These are phyloP conservation scores for Zingel zingel DNA, from an alignment of 2,113 vertebrate species.

Conservation along the genomic window DNA sequence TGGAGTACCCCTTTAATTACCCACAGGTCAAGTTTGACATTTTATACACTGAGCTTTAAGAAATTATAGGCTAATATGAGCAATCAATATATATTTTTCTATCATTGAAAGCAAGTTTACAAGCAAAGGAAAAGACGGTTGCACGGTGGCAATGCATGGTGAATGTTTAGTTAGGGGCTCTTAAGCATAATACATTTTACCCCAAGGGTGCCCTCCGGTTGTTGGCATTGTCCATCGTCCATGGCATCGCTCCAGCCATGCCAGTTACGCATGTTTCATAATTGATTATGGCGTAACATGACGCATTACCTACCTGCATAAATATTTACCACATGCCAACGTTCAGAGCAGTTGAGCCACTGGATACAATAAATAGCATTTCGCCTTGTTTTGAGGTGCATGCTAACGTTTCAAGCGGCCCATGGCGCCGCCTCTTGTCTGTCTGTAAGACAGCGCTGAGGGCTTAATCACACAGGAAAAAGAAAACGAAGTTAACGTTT, in stretches of 20 bases:
- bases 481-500: conserved; percentile 63
- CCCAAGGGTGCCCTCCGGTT: not conserved
- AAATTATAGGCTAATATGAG: not conserved
- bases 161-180: not conserved
- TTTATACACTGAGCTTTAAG: not conserved
- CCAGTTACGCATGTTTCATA: not conserved
- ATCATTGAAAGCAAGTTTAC: not conserved
- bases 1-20: not conserved
- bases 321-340: not conserved
- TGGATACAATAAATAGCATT: not conserved
- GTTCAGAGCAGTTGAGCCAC: not conserved
- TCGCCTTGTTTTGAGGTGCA: not conserved
- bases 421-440: conserved; percentile 42
- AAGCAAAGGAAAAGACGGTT: not conserved
- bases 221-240: not conserved
- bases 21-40: not conserved
- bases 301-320: not conserved
- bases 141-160: not conserved
- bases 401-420: not conserved
- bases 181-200: not conserved
- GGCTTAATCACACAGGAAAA: conserved; percentile 13
- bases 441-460: conserved; percentile 44
- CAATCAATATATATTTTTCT: not conserved
- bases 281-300: not conserved
- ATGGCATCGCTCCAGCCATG: not conserved